These are phyloP conservation scores for Calephelis perditalis DNA, from an alignment of 2,888 invertebrate genomes.

Conservation along the genomic window DNA sequence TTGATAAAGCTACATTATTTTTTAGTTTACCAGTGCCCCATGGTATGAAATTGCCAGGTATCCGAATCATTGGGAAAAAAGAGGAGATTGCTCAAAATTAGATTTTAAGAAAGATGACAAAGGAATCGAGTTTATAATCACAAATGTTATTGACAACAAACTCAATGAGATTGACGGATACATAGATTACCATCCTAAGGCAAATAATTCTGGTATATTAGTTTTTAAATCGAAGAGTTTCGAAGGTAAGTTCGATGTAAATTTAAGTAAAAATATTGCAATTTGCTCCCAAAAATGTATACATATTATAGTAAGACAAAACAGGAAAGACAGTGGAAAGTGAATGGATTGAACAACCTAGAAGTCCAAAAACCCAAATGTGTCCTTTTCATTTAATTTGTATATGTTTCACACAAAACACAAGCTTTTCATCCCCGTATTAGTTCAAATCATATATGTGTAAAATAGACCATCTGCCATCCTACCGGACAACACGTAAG, in stretches of 20 bases:
- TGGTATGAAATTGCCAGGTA: constrained; percentile 3
- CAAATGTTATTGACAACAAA: not conserved
- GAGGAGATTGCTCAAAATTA: not conserved
- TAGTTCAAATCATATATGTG: too few relatives aligned
- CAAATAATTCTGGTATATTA: not conserved
- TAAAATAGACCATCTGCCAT: too few relatives aligned
- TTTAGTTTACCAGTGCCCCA: not conserved
- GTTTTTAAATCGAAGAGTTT: not conserved
- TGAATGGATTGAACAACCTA: too few relatives aligned
- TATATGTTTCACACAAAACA: too few relatives aligned
- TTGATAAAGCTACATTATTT: not conserved
- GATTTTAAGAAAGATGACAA: not conserved
- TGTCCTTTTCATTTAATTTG: too few relatives aligned
- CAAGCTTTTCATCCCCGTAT: too few relatives aligned
- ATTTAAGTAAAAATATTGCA: too few relatives aligned
- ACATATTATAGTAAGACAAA: too few relatives aligned
- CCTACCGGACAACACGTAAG: too few relatives aligned
- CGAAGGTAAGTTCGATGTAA: not conserved
- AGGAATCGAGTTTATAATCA: not conserved
- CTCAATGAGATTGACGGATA: not conserved
- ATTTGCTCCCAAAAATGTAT: too few relatives aligned
- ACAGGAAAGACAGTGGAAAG: too few relatives aligned
- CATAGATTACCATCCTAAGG: not conserved
- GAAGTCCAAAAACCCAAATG: too few relatives aligned
- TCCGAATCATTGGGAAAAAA: not conserved